Conservation (phyloP, 37 sponge, comb jelly and placozoan species). For the Ephydatia muelleri region DNA sequence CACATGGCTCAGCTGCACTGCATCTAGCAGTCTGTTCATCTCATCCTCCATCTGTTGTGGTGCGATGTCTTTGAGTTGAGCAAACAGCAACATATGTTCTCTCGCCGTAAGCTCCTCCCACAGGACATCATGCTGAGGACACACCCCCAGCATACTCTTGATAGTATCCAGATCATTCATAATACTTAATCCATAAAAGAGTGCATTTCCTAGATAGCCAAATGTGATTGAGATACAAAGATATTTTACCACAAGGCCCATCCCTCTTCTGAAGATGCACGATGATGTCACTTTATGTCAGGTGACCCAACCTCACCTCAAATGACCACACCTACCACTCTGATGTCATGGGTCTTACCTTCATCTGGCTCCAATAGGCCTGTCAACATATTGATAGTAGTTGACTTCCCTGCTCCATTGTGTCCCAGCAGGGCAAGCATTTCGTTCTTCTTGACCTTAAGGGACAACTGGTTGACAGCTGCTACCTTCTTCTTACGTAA, state of each 20-base stretch:
- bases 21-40: slow-evolving; percentile 49
- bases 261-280: not conserved
- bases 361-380: slow-evolving; percentile 63
- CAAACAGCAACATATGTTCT: slow-evolving; percentile 81
- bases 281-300: not conserved
- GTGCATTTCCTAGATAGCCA: slow-evolving; percentile 65
- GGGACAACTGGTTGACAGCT: slow-evolving; percentile 63
- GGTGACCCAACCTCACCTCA: not conserved
- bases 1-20: slow-evolving; percentile 65
- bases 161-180: slow-evolving; percentile 62
- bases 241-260: not conserved
- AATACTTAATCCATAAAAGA: slow-evolving; percentile 65
- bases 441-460: slow-evolving; percentile 49
- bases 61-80: slow-evolving; percentile 59
- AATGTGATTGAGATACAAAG: not conserved
- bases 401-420: slow-evolving; percentile 90
- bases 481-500: not conserved
- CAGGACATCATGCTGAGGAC: slow-evolving; percentile 84
- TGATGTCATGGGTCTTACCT: too few species aligned
- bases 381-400: slow-evolving; percentile 86
- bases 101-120: slow-evolving; percentile 81
- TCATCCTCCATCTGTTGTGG: slow-evolving; percentile 37
- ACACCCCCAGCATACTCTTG: slow-evolving; percentile 77
- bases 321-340: not conserved
- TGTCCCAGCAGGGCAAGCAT: slow-evolving; percentile 80